These are phyloP conservation scores for Nomada flava DNA, from an alignment of 2,888 invertebrate species.

Conservation along the genomic window DNA sequence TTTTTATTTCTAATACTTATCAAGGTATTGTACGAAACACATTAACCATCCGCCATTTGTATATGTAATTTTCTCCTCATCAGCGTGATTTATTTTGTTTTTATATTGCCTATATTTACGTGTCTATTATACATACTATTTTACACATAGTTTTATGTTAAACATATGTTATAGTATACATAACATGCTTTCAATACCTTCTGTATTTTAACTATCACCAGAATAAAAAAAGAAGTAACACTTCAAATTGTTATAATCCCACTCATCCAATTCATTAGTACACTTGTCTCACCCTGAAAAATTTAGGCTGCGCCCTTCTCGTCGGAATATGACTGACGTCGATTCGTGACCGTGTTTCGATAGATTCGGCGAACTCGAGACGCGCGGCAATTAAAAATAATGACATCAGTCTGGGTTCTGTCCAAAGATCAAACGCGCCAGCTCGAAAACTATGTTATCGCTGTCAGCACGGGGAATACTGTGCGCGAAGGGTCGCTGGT, in stretches of 20 bases:
- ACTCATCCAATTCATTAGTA: neutral
- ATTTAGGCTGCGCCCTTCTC: neutral
- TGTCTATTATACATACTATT: no score
- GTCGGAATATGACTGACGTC: conserved; percentile 15
- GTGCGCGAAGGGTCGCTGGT: neutral
- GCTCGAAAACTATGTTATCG: conserved; percentile 52
- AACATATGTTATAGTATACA: no score
- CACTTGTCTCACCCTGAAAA: neutral
- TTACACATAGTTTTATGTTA: no score
- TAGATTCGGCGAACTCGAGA: conserved; percentile 28
- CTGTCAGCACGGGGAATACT: neutral
- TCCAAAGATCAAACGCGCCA: conserved; percentile 54
- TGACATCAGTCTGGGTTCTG: conserved; percentile 56
- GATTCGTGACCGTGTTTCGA: conserved; percentile 52
- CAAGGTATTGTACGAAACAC: neutral
- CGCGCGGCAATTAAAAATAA: conserved; percentile 67
- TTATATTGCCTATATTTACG: neutral
- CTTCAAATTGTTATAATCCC: no score
- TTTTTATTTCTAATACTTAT: no score
- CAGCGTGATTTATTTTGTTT: neutral
- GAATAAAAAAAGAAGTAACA: no score
- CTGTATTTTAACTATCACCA: no score
- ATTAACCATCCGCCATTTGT: neutral
- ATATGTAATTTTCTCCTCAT: neutral
- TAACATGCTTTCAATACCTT: no score